Percentiles rank a stretch among this genome's conserved stretches.
Conservation (phyloP, 2,797 vertebrate species). For the Adelosebastes latens region DNA sequence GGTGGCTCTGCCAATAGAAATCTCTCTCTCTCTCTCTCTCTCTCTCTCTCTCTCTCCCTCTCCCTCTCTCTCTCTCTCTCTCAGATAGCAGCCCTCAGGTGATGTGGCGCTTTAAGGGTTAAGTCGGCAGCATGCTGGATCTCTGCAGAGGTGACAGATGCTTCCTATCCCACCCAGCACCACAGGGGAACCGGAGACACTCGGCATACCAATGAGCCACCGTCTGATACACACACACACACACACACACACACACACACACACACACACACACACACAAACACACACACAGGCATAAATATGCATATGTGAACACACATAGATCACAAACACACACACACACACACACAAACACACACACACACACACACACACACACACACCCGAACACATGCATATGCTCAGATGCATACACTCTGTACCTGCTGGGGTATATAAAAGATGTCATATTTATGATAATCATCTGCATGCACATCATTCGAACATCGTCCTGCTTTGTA, state of each 20-base stretch:
- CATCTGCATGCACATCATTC: constrained; percentile 56
- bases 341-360: no score
- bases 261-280: constrained; percentile 32
- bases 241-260: constrained; percentile 21
- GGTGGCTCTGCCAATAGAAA: constrained; percentile 84
- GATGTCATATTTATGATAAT: constrained; percentile 71
- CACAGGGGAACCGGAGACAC: constrained; percentile 87
- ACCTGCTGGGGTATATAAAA: constrained; percentile 65
- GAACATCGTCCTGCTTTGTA: constrained; percentile 53
- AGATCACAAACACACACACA: constrained; percentile 33
- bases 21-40: constrained; percentile 20
- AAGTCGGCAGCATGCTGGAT: constrained; percentile 78
- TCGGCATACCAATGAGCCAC: constrained; percentile 92
- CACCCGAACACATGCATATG: constrained; percentile 26
- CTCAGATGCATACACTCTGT: constrained; percentile 30
- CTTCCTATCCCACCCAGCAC: constrained; percentile 89
- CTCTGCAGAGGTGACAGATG: constrained; percentile 89
- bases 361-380: constrained; percentile 14
- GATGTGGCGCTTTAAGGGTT: constrained; percentile 73
- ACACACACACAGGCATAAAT: constrained; percentile 63
- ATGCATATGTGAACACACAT: constrained; percentile 54
- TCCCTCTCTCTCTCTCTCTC: constrained; percentile 42
- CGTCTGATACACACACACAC: constrained; percentile 62
- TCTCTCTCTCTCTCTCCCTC: constrained; percentile 2
- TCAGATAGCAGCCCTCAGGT: constrained; percentile 69